Evolutionary conservation across 2,797 vertebrate genomes (phyloP).

Genomic region (Coranthus polyacanthus): DNA sequence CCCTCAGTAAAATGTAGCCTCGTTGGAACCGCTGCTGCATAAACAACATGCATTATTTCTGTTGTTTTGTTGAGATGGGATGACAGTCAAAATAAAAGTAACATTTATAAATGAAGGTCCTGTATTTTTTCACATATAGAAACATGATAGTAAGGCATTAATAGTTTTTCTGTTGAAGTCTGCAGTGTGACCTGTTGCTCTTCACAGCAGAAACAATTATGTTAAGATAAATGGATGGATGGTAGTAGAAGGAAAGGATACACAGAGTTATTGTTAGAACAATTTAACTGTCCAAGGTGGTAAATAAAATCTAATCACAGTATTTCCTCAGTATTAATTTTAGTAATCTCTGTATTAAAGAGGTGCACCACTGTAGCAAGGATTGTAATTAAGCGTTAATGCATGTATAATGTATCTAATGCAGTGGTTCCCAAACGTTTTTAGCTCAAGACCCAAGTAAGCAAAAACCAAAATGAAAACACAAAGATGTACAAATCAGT

Average conservation of each 20-base stretch:
- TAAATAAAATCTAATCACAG: conserved; percentile 8
- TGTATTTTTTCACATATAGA: background rate
- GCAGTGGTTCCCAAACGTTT: too few relatives aligned
- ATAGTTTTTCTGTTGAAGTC: background rate
- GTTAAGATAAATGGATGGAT: background rate
- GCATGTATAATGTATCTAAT: too few relatives aligned
- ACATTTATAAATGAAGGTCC: background rate
- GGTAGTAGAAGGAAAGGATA: background rate
- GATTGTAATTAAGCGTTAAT: too few relatives aligned
- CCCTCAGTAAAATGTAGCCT: background rate
- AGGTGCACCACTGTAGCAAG: too few relatives aligned
- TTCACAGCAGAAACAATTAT: conserved; percentile 6
- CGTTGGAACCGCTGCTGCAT: background rate
- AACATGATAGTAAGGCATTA: background rate
- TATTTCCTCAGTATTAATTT: too few relatives aligned
- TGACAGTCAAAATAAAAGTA: conserved; percentile 1
- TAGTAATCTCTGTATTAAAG: too few relatives aligned
- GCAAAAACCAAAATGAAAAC: background rate
- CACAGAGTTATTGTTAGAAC: background rate
- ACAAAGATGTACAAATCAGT: background rate
- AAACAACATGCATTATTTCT: background rate
- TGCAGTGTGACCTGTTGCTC: conserved; percentile 31
- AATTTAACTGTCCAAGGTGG: background rate
- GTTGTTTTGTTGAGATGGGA: background rate
- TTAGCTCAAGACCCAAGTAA: too few relatives aligned